Evolutionary conservation across 2,888 invertebrate species (phyloP).

Genomic region (Pristionchus arcanus): DNA sequence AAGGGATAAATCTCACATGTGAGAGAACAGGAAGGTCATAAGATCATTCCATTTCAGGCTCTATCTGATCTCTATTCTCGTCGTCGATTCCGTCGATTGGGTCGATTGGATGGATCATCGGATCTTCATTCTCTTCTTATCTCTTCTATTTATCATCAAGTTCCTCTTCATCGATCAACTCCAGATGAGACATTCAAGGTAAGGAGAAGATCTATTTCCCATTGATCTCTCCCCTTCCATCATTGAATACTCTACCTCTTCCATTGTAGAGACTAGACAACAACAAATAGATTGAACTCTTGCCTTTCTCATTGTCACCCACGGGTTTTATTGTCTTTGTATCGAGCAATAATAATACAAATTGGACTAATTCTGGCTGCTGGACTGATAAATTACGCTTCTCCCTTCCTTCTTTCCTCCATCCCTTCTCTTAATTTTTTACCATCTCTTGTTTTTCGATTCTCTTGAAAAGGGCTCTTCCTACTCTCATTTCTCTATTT

Average conservation of each 20-base stretch:
- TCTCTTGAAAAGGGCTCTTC: neutral
- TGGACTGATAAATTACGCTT: neutral
- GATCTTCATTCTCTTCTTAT: constrained; percentile 46
- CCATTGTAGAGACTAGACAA: neutral
- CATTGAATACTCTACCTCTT: neutral
- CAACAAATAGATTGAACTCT: neutral
- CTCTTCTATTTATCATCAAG: constrained; percentile 51
- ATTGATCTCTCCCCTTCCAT: neutral
- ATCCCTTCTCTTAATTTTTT: neutral
- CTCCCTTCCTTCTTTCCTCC: neutral
- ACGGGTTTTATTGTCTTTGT: neutral
- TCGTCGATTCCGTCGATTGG: constrained; percentile 30
- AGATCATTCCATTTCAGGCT: constrained; percentile 25
- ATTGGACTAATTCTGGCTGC: neutral
- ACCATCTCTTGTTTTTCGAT: neutral
- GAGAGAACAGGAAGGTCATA: neutral
- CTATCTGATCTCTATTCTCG: constrained; percentile 47
- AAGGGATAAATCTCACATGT: neutral
- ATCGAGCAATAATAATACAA: constrained; percentile 12
- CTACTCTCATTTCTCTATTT: neutral
- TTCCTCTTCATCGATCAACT: constrained; percentile 28
- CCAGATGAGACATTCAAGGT: constrained; percentile 47
- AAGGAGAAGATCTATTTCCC: constrained; percentile 7
- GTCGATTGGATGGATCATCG: neutral
- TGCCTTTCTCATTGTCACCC: neutral